Evolutionary conservation across 2,113 vertebrate species (phyloP).

Genomic region (Nymphicus hollandicus): DNA sequence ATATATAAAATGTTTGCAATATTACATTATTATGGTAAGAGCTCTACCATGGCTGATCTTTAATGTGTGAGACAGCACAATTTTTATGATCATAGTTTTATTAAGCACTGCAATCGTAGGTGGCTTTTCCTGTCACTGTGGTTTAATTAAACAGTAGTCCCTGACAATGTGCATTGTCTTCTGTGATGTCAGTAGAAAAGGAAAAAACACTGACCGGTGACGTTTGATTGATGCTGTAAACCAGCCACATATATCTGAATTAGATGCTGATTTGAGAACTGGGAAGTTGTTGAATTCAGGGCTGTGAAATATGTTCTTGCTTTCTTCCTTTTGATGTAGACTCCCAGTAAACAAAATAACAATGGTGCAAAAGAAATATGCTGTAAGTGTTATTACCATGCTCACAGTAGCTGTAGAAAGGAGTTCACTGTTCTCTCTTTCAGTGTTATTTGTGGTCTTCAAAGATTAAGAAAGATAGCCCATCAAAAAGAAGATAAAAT

Average conservation of each 20-base stretch:
- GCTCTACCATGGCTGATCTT: background rate
- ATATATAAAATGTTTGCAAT: background rate
- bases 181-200: background rate
- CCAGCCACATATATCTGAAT: background rate
- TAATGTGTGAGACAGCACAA: background rate
- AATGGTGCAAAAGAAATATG: background rate
- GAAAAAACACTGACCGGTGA: conserved; percentile 7
- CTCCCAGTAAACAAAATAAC: background rate
- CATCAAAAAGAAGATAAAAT: background rate
- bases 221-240: background rate
- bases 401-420: background rate
- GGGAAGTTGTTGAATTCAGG: background rate
- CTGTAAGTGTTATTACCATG: background rate
- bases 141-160: background rate
- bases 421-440: background rate
- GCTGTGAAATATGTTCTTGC: background rate
- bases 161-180: background rate
- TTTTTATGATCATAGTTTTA: background rate
- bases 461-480: background rate
- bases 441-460: background rate
- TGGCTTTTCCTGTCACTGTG: conserved; percentile 30
- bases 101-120: background rate
- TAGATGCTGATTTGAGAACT: background rate
- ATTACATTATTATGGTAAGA: background rate
- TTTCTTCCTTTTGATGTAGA: background rate